These are phyloP conservation scores for Clanis bilineata DNA, from an alignment of 2,888 invertebrate genomes.

Conservation along the genomic window DNA sequence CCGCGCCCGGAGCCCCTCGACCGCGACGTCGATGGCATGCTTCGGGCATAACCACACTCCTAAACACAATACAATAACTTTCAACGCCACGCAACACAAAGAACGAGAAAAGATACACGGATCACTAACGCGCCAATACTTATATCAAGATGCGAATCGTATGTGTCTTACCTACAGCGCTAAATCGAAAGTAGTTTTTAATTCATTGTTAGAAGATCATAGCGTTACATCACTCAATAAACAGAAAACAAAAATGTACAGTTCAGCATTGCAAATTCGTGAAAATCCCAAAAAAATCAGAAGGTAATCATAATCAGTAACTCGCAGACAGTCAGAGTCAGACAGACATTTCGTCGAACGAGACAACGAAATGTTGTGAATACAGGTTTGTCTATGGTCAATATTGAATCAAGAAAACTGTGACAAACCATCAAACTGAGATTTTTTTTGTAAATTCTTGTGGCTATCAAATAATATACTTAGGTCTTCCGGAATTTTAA, in stretches of 20 bases:
- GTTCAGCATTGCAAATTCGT: slow-evolving; percentile 43
- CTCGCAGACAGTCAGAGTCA: slow-evolving; percentile 24
- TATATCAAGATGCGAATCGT: slow-evolving; percentile 44
- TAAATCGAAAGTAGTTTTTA: slow-evolving; percentile 43
- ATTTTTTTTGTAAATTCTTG: too few relatives aligned
- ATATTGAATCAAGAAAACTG: neutral
- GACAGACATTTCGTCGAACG: slow-evolving; percentile 37
- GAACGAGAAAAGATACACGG: slow-evolving; percentile 34
- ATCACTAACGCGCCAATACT: slow-evolving; percentile 62
- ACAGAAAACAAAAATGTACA: slow-evolving; percentile 32
- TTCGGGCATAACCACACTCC: slow-evolving; percentile 68
- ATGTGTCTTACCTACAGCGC: slow-evolving; percentile 60
- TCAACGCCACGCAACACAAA: slow-evolving; percentile 33
- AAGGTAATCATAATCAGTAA: slow-evolving; percentile 31
- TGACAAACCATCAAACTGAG: too few relatives aligned
- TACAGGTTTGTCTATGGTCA: slow-evolving; percentile 14
- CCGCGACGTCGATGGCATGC: slow-evolving; percentile 80
- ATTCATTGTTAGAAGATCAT: slow-evolving; percentile 29
- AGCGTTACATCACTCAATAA: slow-evolving; percentile 27
- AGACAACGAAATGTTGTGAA: slow-evolving; percentile 14
- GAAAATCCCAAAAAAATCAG: slow-evolving; percentile 41
- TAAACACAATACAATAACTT: slow-evolving; percentile 40
- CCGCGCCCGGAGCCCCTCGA: slow-evolving; percentile 82
- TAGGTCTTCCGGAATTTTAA: too few relatives aligned
- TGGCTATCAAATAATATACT: too few relatives aligned